These are phyloP conservation scores for Pterophyllum scalare DNA, from an alignment of 2,113 vertebrate species.

Conservation along the genomic window DNA sequence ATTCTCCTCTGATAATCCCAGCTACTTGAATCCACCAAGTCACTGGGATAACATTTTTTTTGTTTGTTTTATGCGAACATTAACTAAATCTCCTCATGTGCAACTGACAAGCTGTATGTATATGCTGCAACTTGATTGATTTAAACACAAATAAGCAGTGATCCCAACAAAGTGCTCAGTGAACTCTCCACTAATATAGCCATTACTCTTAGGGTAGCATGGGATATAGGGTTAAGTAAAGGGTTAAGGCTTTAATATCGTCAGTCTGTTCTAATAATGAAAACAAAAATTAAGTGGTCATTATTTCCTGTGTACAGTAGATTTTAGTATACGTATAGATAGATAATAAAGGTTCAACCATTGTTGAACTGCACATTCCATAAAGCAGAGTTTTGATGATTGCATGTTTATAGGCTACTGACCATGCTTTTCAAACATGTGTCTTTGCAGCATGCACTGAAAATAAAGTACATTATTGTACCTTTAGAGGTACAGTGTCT, in stretches of 20 bases:
- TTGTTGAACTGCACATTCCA: not conserved
- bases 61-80: not conserved
- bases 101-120: not conserved
- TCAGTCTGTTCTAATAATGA: not conserved
- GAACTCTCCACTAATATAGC: not conserved
- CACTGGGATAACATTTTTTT: not conserved
- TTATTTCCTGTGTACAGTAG: not conserved
- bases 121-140: not conserved
- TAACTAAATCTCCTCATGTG: not conserved
- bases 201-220: too few relatives aligned
- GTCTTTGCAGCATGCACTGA: not conserved
- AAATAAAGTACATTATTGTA: not conserved
- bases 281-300: too few relatives aligned
- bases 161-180: not conserved
- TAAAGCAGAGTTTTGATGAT: slow-evolving; percentile 10
- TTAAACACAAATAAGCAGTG: not conserved
- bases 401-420: not conserved
- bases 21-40: not conserved
- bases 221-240: too few relatives aligned
- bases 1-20: not conserved
- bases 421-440: not conserved
- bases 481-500: not conserved
- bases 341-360: not conserved
- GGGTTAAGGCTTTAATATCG: too few relatives aligned
- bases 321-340: not conserved